Conservation (phyloP, 1,140 invertebrate genomes). For the Drosophila bifasciata region DNA sequence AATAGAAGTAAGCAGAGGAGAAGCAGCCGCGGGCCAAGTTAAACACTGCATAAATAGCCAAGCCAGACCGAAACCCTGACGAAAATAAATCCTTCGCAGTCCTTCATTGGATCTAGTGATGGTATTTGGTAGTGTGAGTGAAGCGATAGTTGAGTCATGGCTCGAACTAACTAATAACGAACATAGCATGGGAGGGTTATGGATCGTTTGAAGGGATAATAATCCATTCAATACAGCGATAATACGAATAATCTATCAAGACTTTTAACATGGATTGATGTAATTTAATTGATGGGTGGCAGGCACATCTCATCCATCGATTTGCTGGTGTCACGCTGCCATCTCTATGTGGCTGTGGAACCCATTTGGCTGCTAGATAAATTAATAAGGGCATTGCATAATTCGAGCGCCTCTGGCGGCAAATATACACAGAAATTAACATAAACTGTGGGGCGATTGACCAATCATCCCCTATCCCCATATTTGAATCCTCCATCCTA, state of each 20-base stretch:
- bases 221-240: too few species aligned
- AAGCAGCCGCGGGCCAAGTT: constrained; percentile 60
- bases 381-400: constrained; percentile 81
- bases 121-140: constrained; percentile 3
- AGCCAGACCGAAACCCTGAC: constrained; percentile 31
- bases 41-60: constrained; percentile 76
- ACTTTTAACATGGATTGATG: too few species aligned
- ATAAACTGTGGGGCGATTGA: constrained; percentile 64
- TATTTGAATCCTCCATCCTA: not conserved
- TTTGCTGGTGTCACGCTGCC: constrained; percentile 29
- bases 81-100: constrained; percentile 38
- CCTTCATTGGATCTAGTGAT: constrained; percentile 15
- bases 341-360: constrained; percentile 36
- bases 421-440: constrained; percentile 77
- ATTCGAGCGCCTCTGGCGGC: constrained; percentile 68
- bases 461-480: constrained; percentile 4
- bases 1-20: constrained; percentile 6
- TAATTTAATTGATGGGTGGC: too few species aligned
- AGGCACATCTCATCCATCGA: too few species aligned
- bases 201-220: too few species aligned
- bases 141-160: not conserved
- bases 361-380: constrained; percentile 69
- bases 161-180: too few species aligned
- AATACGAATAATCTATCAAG: too few species aligned
- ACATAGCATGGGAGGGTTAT: too few species aligned